A percentile compares a stretch with the other conserved stretches of the same genome.
These are phyloP conservation scores for Bothrops jararaca DNA, from an alignment of 2,113 vertebrate genomes.

Conservation along the genomic window DNA sequence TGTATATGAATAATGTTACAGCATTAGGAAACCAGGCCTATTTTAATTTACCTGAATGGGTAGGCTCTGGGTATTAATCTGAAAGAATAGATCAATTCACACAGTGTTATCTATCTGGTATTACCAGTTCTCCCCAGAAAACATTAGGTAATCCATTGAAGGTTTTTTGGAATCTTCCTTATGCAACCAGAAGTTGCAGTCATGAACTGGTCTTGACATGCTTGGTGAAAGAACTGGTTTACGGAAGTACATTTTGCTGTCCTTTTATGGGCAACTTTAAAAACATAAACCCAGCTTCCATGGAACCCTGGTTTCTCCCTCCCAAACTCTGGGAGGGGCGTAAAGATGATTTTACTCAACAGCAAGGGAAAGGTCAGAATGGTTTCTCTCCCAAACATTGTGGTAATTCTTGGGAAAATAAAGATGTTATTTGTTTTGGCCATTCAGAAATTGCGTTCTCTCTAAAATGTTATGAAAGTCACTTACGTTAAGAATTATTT, in stretches of 20 bases:
- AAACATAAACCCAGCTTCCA: background rate
- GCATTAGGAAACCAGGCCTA: background rate
- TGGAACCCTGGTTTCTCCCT: background rate
- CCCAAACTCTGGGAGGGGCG: background rate
- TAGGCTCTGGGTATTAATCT: constrained; percentile 40
- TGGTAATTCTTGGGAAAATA: background rate
- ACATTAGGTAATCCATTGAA: constrained; percentile 65
- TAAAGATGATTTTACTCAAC: background rate
- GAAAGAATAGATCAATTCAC: constrained; percentile 55
- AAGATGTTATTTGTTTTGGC: background rate
- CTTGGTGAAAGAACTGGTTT: constrained; percentile 5
- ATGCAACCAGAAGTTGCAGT: constrained; percentile 51
- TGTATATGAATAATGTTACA: constrained; percentile 18
- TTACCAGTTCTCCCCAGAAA: constrained; percentile 59
- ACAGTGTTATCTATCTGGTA: constrained; percentile 56
- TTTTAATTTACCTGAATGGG: constrained; percentile 37
- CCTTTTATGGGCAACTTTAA: background rate
- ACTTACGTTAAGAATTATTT: background rate
- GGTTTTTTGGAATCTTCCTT: constrained; percentile 56
- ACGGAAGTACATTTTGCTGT: constrained; percentile 21
- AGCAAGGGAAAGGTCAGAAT: too few relatives aligned
- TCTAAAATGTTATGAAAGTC: background rate
- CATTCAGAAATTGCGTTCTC: background rate
- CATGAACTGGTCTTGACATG: constrained; percentile 47
- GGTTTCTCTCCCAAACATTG: background rate